Evolutionary conservation across 2,888 invertebrate species (phyloP).

Genomic region (Nycteola revayana): DNA sequence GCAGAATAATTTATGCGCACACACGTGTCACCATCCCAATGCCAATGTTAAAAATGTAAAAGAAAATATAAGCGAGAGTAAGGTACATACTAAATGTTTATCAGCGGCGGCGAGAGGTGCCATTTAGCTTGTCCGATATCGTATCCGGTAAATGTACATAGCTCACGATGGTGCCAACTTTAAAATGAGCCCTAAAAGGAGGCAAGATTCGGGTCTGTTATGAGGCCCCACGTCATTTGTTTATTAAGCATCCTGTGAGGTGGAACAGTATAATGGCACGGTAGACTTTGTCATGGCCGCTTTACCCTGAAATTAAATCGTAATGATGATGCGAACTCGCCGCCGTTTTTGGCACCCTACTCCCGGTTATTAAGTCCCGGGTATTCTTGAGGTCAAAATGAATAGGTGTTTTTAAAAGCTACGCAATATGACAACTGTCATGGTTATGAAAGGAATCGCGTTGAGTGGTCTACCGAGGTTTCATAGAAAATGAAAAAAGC

Average conservation of each 20-base stretch:
- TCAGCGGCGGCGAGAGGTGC: slow-evolving; percentile 20
- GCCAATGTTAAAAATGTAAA: slow-evolving; percentile 18
- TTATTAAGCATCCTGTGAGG: slow-evolving; percentile 78
- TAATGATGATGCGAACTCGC: slow-evolving; percentile 75
- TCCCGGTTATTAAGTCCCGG: slow-evolving; percentile 68
- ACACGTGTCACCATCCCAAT: slow-evolving; percentile 10
- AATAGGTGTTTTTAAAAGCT: slow-evolving; percentile 73
- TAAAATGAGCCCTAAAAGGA: slow-evolving; percentile 59
- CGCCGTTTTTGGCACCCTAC: slow-evolving; percentile 55
- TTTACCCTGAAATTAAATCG: slow-evolving; percentile 78
- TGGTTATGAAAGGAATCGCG: slow-evolving; percentile 69
- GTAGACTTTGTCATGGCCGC: slow-evolving; percentile 75
- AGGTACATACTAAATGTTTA: slow-evolving; percentile 22
- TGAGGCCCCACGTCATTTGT: slow-evolving; percentile 75
- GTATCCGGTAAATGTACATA: slow-evolving; percentile 43
- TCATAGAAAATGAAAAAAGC: slow-evolving; percentile 39
- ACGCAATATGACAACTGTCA: slow-evolving; percentile 66
- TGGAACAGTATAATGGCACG: slow-evolving; percentile 76
- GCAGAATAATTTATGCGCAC: slow-evolving; percentile 14
- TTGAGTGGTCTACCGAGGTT: slow-evolving; percentile 53
- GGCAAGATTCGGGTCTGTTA: slow-evolving; percentile 63
- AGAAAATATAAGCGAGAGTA: slow-evolving; percentile 19
- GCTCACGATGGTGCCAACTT: slow-evolving; percentile 48
- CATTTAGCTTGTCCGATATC: slow-evolving; percentile 39
- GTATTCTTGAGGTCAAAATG: slow-evolving; percentile 75